Conservation (phyloP, 2,113 vertebrate species). For the Psammodynastes pulverulentus region DNA sequence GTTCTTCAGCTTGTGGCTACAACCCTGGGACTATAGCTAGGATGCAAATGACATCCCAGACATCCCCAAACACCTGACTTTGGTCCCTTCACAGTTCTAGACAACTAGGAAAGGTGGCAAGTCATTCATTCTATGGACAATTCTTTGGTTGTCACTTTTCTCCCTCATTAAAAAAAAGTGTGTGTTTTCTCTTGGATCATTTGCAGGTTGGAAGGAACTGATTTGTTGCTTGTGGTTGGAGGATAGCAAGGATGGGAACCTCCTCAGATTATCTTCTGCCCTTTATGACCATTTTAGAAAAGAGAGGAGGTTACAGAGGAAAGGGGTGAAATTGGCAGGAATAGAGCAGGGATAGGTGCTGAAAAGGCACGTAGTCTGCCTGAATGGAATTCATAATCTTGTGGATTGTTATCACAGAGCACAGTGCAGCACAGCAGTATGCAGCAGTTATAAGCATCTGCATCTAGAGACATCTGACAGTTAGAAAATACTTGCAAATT, state of each 20-base stretch:
- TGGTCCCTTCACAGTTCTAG: not conserved
- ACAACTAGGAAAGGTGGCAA: not conserved
- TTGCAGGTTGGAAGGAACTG: not conserved
- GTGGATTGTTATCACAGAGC: not conserved
- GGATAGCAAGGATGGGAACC: not conserved
- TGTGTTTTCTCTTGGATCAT: not conserved
- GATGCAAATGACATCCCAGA: not conserved
- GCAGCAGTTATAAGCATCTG: not conserved
- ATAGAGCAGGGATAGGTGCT: not conserved
- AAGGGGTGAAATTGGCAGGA: not conserved
- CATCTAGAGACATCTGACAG: not conserved
- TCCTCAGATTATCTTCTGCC: not conserved
- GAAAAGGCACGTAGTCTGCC: not conserved
- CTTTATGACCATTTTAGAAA: not conserved
- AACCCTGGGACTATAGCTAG: not conserved
- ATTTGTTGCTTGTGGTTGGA: not conserved
- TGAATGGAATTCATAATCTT: not conserved
- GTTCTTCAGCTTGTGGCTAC: not conserved
- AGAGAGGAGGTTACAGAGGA: not conserved
- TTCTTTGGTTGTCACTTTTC: not conserved
- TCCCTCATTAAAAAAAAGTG: not conserved
- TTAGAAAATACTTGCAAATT: not conserved
- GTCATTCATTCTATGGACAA: not conserved
- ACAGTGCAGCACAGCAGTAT: not conserved
- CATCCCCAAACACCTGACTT: not conserved